A percentile compares a stretch with the other conserved stretches of the same genome.
Evolutionary conservation across 2,888 invertebrate genomes (phyloP).

Genomic region (Amiota minor): DNA sequence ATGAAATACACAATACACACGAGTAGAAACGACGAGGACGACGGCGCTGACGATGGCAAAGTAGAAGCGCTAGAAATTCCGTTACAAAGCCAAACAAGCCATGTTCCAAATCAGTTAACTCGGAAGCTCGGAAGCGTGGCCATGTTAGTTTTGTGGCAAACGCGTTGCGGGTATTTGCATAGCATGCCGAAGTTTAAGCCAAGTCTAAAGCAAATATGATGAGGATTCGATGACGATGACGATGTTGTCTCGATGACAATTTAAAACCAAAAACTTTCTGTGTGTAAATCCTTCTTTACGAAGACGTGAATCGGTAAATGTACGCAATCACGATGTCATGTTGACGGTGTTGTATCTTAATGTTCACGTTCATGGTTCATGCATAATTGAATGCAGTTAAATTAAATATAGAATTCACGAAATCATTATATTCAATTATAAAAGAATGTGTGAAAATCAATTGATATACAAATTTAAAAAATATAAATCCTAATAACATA

Average conservation of each 20-base stretch:
- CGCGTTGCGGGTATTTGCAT: slow-evolving; percentile 57
- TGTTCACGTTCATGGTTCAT: background rate
- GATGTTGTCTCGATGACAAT: slow-evolving; percentile 9
- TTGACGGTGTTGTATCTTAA: background rate
- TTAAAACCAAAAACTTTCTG: slow-evolving; percentile 17
- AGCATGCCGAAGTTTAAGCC: slow-evolving; percentile 39
- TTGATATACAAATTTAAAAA: background rate
- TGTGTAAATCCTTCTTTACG: background rate
- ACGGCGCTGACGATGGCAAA: background rate
- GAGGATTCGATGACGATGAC: slow-evolving; percentile 35
- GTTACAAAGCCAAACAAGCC: slow-evolving; percentile 43
- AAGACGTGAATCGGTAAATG: background rate
- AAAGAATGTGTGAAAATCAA: background rate
- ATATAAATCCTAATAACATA: background rate
- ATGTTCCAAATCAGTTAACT: slow-evolving; percentile 71
- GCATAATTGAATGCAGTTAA: slow-evolving; percentile 15
- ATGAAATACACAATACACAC: slow-evolving; percentile 19
- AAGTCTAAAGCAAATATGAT: slow-evolving; percentile 29
- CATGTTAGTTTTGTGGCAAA: slow-evolving; percentile 52
- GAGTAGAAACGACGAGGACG: slow-evolving; percentile 31
- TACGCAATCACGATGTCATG: background rate
- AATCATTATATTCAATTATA: background rate
- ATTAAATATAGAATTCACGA: slow-evolving; percentile 6
- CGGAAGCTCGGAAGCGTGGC: slow-evolving; percentile 72
- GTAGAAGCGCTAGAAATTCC: slow-evolving; percentile 36